A percentile compares a stretch with the other conserved stretches of the same genome.
These are phyloP conservation scores for Dendropsophus ebraccatus DNA, from an alignment of 2,113 vertebrate genomes.

Conservation along the genomic window DNA sequence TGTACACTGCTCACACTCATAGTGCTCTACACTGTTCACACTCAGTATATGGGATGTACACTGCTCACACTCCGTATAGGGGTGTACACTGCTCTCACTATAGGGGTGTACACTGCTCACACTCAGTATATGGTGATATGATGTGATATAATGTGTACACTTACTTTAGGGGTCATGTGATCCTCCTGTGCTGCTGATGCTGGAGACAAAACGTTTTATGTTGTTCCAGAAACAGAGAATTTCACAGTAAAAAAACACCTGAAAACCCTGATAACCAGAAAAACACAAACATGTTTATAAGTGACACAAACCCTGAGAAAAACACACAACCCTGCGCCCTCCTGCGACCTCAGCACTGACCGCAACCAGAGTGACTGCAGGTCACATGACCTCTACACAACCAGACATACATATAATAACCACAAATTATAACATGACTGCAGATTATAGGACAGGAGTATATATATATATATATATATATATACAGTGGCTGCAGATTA, in stretches of 20 bases:
- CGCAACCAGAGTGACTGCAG: not conserved
- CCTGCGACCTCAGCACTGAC: no score
- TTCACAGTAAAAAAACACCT: no score
- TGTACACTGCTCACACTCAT: not conserved
- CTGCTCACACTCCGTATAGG: not conserved
- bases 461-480: not conserved
- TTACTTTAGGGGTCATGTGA: no score
- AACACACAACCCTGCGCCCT: no score
- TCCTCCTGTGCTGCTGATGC: no score
- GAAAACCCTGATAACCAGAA: not conserved
- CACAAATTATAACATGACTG: not conserved
- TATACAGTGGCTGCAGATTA: no score
- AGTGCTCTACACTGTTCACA: not conserved
- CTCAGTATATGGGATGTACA: not conserved
- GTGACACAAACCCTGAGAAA: not conserved
- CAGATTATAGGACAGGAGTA: no score
- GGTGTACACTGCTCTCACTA: not conserved
- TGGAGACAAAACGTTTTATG: no score
- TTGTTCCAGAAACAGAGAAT: no score
- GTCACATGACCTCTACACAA: not conserved
- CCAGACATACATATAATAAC: not conserved
- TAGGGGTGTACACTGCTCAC: not conserved
- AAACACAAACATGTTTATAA: slow-evolving; percentile 1
- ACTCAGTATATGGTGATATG: no score
- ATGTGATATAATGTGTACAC: no score